These are phyloP conservation scores for Oxyruncus cristatus DNA, from an alignment of 2,113 vertebrate species.

Conservation along the genomic window DNA sequence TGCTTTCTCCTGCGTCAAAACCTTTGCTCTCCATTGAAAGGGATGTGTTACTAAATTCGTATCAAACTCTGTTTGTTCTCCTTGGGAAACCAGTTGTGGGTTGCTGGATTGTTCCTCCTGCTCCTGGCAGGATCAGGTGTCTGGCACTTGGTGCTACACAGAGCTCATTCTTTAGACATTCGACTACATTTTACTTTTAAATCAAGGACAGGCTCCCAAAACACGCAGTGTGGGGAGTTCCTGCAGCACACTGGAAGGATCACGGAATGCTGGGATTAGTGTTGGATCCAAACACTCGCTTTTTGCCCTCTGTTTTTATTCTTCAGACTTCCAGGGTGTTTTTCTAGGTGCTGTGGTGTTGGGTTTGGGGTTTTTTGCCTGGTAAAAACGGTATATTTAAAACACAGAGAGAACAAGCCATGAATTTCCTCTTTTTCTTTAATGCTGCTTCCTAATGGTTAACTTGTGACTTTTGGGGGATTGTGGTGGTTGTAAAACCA, in stretches of 20 bases:
- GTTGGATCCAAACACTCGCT: background rate
- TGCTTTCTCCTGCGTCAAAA: fast-evolving
- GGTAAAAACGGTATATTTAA: background rate
- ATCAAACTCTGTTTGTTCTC: background rate
- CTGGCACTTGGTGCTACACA: background rate
- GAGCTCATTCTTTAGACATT: background rate
- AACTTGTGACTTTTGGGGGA: background rate
- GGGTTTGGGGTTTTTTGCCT: background rate
- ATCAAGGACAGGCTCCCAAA: background rate
- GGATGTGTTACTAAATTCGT: background rate
- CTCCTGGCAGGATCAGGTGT: slow-evolving; percentile 11
- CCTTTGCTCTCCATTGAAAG: background rate
- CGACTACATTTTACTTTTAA: background rate
- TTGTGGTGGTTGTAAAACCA: background rate
- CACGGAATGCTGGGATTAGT: background rate
- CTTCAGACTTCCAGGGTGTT: background rate
- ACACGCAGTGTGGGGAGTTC: background rate
- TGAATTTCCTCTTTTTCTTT: background rate
- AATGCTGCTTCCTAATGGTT: background rate
- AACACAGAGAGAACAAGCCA: background rate
- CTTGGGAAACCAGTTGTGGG: background rate
- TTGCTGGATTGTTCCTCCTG: slow-evolving; percentile 14
- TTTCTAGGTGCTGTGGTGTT: background rate
- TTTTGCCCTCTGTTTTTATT: background rate
- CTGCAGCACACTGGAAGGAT: background rate